Evolutionary conservation across 2,888 invertebrate species (phyloP), one percentile per base, ranked within the genome.

Genomic region (Trichacis sp.): DNA sequence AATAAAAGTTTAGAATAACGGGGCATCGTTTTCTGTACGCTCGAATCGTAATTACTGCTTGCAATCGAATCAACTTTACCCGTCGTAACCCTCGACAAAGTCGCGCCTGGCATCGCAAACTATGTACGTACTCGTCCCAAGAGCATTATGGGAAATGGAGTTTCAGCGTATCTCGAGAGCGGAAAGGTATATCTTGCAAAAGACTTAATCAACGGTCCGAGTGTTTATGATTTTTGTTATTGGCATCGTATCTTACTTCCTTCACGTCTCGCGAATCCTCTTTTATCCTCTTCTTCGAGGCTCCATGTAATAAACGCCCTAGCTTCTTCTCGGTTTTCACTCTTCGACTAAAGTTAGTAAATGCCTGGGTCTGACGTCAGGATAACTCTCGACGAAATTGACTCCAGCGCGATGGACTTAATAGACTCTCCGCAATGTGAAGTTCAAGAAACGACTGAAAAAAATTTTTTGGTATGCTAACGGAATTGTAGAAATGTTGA

Each of bases 171-270:
- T 68, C 71, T 68, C 62, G 58, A 62, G 58, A 54, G 56, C 57
- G 52, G 59, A 57, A 61, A 36, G 55, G 73, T 74, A 74, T 69
- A 69, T 73, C 70, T 70, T 63, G 54, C 63, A 72, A 76, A 74
- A 75, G 77, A 80, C 80, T 82, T 84, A 84, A 84, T 84, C 84
- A 84, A 83, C 80, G 77, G 75, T 80, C 79, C 82, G 77, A 80
- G 83, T 83, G 83, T 84, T 84, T 84, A 84, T 84, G 83, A 84
- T 84, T 84, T 83, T 84, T 84, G 79, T 83, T 83, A 84, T 83
- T 82, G 83, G 79, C 71, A 73, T 80, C 80, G 73, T 82, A 82
- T 82, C 78, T 78, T 59, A 49, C 52, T 59, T 43, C 38, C 24
- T 51, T 45, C 61, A 15, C 42, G 51, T 50, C 60, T 45, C 49